These are phyloP conservation scores for Calyptommatus sinebrachiatus DNA, from an alignment of 2,113 vertebrate species.

Conservation along the genomic window DNA sequence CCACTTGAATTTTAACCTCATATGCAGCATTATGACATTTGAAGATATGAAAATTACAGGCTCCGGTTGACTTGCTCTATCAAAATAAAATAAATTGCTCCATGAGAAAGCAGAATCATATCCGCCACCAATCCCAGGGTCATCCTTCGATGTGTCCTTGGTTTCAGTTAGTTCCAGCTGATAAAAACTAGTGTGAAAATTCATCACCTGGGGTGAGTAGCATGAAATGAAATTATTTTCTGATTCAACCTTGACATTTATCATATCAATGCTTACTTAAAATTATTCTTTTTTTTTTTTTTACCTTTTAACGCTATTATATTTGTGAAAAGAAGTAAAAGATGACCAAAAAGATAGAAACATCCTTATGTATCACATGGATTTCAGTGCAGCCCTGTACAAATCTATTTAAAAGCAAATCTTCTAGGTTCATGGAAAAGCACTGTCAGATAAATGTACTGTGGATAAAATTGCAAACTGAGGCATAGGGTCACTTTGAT, in stretches of 20 bases:
- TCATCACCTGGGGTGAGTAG: slow-evolving; percentile 12
- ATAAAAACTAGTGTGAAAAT: slow-evolving; percentile 19
- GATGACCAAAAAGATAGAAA: neutral
- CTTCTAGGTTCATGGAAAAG: neutral
- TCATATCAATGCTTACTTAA: neutral
- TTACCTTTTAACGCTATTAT: neutral
- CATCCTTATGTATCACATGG: neutral
- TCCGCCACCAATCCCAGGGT: neutral
- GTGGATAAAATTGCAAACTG: neutral
- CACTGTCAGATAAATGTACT: neutral
- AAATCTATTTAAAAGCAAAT: neutral
- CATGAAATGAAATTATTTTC: slow-evolving; percentile 22
- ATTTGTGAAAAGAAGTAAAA: neutral
- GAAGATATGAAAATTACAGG: slow-evolving; percentile 28
- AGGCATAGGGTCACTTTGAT: too few species aligned
- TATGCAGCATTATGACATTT: slow-evolving; percentile 5
- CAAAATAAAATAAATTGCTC: slow-evolving; percentile 21
- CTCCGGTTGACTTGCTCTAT: slow-evolving; percentile 12
- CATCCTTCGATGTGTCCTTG: slow-evolving; percentile 11
- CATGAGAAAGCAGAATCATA: slow-evolving; percentile 19
- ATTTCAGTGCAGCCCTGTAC: neutral
- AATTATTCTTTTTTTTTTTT: slow-evolving; percentile 15
- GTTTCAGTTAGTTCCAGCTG: slow-evolving; percentile 23
- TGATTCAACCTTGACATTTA: slow-evolving; percentile 5
- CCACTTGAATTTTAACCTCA: slow-evolving; percentile 29